Evolutionary conservation across 1,140 invertebrate species (phyloP), one percentile per base, ranked within the genome.

Genomic region (Bactericera cockerelli): DNA sequence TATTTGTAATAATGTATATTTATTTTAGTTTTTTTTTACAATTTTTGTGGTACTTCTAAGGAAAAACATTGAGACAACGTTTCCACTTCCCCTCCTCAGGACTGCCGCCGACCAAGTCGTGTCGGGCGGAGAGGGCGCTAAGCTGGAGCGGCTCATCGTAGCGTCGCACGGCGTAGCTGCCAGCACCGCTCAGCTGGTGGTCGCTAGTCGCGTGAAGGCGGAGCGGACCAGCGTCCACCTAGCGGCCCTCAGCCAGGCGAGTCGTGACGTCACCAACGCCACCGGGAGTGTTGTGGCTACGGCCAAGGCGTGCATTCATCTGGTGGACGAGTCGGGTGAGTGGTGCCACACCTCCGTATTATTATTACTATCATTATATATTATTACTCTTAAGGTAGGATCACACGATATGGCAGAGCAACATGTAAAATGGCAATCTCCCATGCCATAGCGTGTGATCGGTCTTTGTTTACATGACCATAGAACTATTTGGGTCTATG

Each of bases 161-260:
- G 93, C 93, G 24, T 93, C 95, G 19, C 92, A 98, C 74, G 93
- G 96, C 67, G 97, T 99, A 64, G 91, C 93, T 6, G 96, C 93
- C 4, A 93, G 89, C 63, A 98, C 94, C 2, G 93, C 93, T 31
- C 95, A 98, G 72, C 75, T 99, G 53, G 95, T 98, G 19, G 93
- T 98, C 13, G 91, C 95, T 0, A 95, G 91, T 63, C 81, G 89
- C 65, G 90, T 93, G 0, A 89, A 93, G 70, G 93, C 96, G 2
- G 83, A 91, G 61, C 78, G 84, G 61, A 79, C 83, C 57, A 93
- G 91, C 63, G 71, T 74, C 61, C 89, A 87, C 71, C 74, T 98
- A 49, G 66, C 76, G 4, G 80, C 83, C 55, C 74, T 98, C 39
- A 86, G 88, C 0, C 75, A 80, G 60, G 92, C 94, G 0, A 93